phyloP scores from a whole-genome alignment of 92 coral and sea anemone genomes.

The Hydrozoanthus gracilis region DNA sequence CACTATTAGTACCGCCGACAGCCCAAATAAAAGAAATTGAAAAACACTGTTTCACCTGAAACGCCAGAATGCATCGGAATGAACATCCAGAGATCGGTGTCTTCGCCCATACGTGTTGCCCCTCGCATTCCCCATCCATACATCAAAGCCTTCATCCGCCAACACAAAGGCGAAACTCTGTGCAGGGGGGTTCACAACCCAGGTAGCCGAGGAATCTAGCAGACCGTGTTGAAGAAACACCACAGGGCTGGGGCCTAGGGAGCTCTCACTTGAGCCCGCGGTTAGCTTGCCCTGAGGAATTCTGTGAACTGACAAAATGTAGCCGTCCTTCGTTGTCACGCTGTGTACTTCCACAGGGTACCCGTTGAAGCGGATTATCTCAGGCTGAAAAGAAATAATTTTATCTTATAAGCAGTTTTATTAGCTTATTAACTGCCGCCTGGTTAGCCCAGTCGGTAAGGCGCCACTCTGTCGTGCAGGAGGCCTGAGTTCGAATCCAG shows the following conservation, averaged over 20 bases:
- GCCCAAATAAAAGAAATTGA: no score
- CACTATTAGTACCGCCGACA: no score
- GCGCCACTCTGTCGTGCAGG: no score
- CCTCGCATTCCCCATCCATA: conserved; percentile 92
- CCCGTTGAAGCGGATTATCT: conserved; percentile 81
- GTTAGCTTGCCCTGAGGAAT: conserved; percentile 72
- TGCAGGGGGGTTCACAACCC: conserved; percentile 79
- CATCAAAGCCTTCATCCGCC: conserved; percentile 90
- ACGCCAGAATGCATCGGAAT: conserved; percentile 84
- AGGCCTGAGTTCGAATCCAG: no score
- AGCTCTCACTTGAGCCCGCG: conserved; percentile 23
- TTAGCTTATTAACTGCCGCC: no score
- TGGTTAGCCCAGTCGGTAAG: no score
- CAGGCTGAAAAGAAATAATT: conserved; percentile 59
- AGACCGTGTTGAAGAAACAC: conserved; percentile 88
- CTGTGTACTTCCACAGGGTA: conserved; percentile 87
- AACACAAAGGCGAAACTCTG: conserved; percentile 78
- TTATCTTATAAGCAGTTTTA: not conserved
- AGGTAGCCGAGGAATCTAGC: conserved; percentile 71
- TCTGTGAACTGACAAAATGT: conserved; percentile 77
- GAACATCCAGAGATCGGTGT: conserved; percentile 66
- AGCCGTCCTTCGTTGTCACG: conserved; percentile 87
- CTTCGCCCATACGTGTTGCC: conserved; percentile 83
- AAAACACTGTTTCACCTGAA: conserved; percentile 62
- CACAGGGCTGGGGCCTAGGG: conserved; percentile 58